Evolutionary conservation across 2,888 invertebrate species (phyloP), one percentile per base, ranked within the genome.

Genomic region (Iphiclides podalirius): DNA sequence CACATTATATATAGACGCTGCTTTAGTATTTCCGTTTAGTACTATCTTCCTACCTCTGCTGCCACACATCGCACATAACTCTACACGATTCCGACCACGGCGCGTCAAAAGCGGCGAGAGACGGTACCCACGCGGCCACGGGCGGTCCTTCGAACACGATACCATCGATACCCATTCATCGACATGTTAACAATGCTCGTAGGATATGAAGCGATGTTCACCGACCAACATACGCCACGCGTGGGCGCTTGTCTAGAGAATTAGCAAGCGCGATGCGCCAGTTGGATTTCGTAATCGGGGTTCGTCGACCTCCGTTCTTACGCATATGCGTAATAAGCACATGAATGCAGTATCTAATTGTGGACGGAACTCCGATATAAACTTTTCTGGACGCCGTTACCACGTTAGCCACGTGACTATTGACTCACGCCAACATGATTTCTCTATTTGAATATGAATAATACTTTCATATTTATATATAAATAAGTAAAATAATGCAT

Each of bases 261-360:
- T 60, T 60, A 58, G 60, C 60, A 49, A 55, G 48, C 44, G 52
- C 35, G 45, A 41, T 52, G 38, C 14, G 14, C 47, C 6, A 3
- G 20, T 47, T 38, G 14, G 43, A 53, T 64, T 63, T 63, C 57
- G 58, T 60, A 64, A 64, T 53, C 42, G 23, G 23, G 57, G 68
- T 58, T 66, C 63, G 45, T 43, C 51, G 64, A 63, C 61, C 69
- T 59, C 55, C 56, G 61, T n/a, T 64, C 63, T 51, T 46, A 51
- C 45, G 45, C 41, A 46, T 11, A 58, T 56, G 51, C 50, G 37
- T 45, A 52, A 49, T 46, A 47, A 50, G 16, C 40, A 52, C 43
- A 40, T 51, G 45, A 41, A 41, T 50, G n/a, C n/a, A 23, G 41
- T 17, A 42, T 43, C 31, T n/a, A 11, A 31, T 11, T 3, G 31